Percentiles rank a stretch among this genome's conserved stretches.
Conservation (phyloP, 2,888 invertebrate species). For the Stenolophus ochropezus region DNA sequence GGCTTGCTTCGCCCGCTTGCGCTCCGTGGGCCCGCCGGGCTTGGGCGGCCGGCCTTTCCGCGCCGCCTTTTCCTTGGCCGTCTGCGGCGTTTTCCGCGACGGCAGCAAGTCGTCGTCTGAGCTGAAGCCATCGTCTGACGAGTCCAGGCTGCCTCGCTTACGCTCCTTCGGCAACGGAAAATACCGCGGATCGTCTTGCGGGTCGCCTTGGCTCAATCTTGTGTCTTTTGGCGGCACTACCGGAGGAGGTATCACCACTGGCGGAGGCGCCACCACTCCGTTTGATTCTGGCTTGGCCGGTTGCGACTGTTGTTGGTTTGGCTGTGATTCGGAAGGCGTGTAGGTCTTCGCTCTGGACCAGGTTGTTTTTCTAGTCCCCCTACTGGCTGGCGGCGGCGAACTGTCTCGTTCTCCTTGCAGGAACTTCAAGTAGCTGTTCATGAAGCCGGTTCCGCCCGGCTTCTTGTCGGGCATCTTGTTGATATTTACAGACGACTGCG, state of each 20-base stretch:
- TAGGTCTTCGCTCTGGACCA: slow-evolving; percentile 76
- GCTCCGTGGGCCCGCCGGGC: slow-evolving; percentile 71
- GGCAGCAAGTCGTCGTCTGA: slow-evolving; percentile 74
- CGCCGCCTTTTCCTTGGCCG: slow-evolving; percentile 63
- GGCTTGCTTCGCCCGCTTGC: slow-evolving; percentile 66
- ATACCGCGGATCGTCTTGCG: slow-evolving; percentile 83
- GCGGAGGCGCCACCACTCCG: slow-evolving; percentile 61
- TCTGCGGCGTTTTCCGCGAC: slow-evolving; percentile 58
- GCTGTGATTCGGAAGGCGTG: slow-evolving; percentile 66
- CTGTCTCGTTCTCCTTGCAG: slow-evolving; percentile 88
- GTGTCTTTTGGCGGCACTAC: slow-evolving; percentile 70
- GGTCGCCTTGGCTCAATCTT: slow-evolving; percentile 72
- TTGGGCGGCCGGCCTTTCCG: slow-evolving; percentile 72
- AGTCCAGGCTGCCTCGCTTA: slow-evolving; percentile 80
- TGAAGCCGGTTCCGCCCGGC: slow-evolving; percentile 83
- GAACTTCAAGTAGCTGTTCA: slow-evolving; percentile 92
- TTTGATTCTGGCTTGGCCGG: slow-evolving; percentile 65
- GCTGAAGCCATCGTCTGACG: slow-evolving; percentile 80
- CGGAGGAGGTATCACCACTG: slow-evolving; percentile 58
- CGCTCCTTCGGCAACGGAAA: slow-evolving; percentile 84
- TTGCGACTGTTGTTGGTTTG: slow-evolving; percentile 57
- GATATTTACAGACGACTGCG: slow-evolving; percentile 69
- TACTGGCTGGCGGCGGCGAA: slow-evolving; percentile 84
- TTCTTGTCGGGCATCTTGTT: slow-evolving; percentile 78
- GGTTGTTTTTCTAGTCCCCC: slow-evolving; percentile 80